These are phyloP conservation scores for Scarus forsteni DNA, from an alignment of 2,797 vertebrate species.

Conservation along the genomic window DNA sequence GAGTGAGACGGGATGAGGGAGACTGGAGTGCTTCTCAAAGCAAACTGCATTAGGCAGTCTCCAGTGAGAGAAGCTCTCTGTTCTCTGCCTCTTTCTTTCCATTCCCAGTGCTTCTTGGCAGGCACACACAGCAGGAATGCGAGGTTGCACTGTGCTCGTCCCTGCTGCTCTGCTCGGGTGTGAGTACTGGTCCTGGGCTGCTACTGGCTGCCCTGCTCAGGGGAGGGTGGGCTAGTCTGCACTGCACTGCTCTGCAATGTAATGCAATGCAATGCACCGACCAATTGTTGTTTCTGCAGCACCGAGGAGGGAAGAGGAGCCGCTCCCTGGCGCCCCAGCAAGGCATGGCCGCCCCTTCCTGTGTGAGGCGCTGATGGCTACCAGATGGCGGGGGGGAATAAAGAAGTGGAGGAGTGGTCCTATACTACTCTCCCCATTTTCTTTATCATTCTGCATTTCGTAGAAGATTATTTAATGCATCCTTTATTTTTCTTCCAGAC, in stretches of 20 bases:
- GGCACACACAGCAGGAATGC: slow-evolving; percentile 74
- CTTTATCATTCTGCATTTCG: slow-evolving; percentile 29
- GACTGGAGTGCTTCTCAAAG: slow-evolving; percentile 52
- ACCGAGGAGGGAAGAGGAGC: slow-evolving; percentile 72
- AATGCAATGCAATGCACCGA: slow-evolving; percentile 36
- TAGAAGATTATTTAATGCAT: slow-evolving; percentile 13
- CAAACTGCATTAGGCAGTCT: slow-evolving; percentile 60
- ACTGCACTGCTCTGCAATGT: slow-evolving; percentile 10
- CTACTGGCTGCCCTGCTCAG: slow-evolving; percentile 45
- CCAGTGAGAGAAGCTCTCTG: slow-evolving; percentile 71
- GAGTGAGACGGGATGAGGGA: slow-evolving; percentile 45
- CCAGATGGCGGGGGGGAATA: slow-evolving; percentile 80
- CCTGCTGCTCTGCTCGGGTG: slow-evolving; percentile 67
- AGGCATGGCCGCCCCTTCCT: slow-evolving; percentile 83
- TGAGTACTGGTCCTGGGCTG: slow-evolving; percentile 56
- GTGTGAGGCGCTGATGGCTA: slow-evolving; percentile 85
- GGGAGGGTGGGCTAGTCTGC: slow-evolving; percentile 49
- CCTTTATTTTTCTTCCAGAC: background rate
- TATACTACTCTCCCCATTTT: slow-evolving; percentile 24
- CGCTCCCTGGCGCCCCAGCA: slow-evolving; percentile 82
- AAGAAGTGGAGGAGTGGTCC: slow-evolving; percentile 64
- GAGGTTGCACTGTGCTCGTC: slow-evolving; percentile 72
- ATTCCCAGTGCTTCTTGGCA: slow-evolving; percentile 81
- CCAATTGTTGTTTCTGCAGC: slow-evolving; percentile 78
- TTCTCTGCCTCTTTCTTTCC: slow-evolving; percentile 68